Percentiles rank a stretch among this genome's conserved stretches.
Evolutionary conservation across 1,140 invertebrate species (phyloP).

Genomic region (Hyphantria cunea): DNA sequence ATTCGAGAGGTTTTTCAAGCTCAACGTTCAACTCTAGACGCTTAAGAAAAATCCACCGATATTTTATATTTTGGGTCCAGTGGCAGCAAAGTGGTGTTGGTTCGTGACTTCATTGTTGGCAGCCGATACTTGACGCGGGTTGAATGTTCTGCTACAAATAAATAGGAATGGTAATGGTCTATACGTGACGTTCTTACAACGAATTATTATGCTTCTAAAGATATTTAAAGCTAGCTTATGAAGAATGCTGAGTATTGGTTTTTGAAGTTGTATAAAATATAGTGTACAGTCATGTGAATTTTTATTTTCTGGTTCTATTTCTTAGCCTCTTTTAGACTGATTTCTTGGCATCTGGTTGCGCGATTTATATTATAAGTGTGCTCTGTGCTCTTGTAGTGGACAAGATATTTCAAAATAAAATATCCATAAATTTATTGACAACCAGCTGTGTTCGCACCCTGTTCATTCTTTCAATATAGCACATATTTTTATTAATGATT

Average conservation of each 20-base stretch:
- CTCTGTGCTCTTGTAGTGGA: too few relatives aligned
- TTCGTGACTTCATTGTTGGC: slow-evolving; percentile 45
- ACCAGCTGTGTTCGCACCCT: not conserved
- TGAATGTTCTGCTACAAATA: slow-evolving; percentile 36
- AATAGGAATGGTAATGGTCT: slow-evolving; percentile 41
- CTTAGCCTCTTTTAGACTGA: too few relatives aligned
- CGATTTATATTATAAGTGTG: too few relatives aligned
- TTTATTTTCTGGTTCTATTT: not conserved
- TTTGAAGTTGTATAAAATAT: slow-evolving; percentile 10
- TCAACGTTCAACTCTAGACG: not conserved
- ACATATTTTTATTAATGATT: too few relatives aligned
- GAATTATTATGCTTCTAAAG: slow-evolving; percentile 28
- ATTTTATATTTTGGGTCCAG: slow-evolving; percentile 21
- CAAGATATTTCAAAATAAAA: not conserved
- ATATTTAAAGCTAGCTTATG: slow-evolving; percentile 37
- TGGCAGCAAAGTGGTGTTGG: slow-evolving; percentile 34
- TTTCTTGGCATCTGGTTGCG: too few relatives aligned
- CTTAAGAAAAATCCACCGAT: slow-evolving; percentile 11
- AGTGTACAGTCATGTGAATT: not conserved
- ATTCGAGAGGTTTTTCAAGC: too few relatives aligned
- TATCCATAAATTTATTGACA: too few relatives aligned
- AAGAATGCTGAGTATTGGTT: slow-evolving; percentile 10
- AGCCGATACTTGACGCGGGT: slow-evolving; percentile 26
- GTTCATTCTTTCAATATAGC: not conserved
- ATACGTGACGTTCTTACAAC: slow-evolving; percentile 37